Conservation (phyloP, 2,888 invertebrate species). For the Globia sparganii region DNA sequence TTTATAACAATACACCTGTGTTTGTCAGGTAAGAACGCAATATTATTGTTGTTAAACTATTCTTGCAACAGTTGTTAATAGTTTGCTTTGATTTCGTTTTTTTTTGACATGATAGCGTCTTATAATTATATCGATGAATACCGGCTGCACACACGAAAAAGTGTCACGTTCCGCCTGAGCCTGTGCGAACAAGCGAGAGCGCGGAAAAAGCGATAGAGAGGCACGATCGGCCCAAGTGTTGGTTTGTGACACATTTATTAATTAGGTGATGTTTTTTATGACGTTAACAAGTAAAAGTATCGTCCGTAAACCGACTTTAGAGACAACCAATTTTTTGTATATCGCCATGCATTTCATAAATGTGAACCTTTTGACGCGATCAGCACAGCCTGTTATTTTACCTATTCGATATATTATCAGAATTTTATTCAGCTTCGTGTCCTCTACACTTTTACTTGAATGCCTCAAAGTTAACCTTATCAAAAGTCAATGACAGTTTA, state of each 20-base stretch:
- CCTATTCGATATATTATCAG: background rate
- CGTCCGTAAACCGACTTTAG: too few relatives aligned
- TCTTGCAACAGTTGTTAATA: slow-evolving; percentile 10
- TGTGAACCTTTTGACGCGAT: background rate
- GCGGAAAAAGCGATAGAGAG: too few relatives aligned
- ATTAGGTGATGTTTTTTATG: too few relatives aligned
- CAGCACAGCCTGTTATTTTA: background rate
- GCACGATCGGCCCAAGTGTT: too few relatives aligned
- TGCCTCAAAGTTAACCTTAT: background rate
- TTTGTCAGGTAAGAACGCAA: background rate
- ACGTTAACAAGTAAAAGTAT: too few relatives aligned
- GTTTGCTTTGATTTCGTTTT: slow-evolving; percentile 1
- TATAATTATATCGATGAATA: too few relatives aligned
- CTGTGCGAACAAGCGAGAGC: too few relatives aligned
- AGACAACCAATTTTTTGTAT: too few relatives aligned
- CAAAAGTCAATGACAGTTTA: background rate
- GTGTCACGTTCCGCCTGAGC: too few relatives aligned
- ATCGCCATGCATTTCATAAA: background rate
- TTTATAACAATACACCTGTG: slow-evolving; percentile 11
- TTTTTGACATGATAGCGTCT: too few relatives aligned
- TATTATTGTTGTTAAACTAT: slow-evolving; percentile 3
- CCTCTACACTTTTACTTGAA: background rate
- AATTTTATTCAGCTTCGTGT: background rate
- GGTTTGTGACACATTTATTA: too few relatives aligned
- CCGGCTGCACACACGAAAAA: too few relatives aligned